Conservation (phyloP, 2,797 vertebrate genomes). For the Serranus cabrilla region DNA sequence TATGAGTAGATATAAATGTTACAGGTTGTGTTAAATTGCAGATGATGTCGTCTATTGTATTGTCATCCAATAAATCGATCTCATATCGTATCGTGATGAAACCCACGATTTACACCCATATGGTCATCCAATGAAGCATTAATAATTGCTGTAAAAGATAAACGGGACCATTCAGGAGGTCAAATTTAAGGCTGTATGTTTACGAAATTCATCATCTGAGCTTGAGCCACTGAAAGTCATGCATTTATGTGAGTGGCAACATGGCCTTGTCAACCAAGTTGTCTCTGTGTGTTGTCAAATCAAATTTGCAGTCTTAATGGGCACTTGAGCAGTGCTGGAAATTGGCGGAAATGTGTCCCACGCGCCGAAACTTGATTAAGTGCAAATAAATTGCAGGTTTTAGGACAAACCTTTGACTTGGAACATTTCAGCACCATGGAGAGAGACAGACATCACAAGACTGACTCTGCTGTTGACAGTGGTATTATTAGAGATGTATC, state of each 20-base stretch:
- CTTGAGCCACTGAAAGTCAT: not conserved
- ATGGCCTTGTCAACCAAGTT: not conserved
- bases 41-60: too few species aligned
- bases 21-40: too few species aligned
- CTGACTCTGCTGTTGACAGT: not conserved
- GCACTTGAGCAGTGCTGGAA: not conserved
- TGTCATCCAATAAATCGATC: too few species aligned
- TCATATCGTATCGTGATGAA: too few species aligned
- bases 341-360: not conserved
- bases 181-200: not conserved
- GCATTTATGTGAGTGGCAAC: not conserved
- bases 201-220: not conserved
- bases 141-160: too few species aligned
- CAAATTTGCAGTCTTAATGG: not conserved
- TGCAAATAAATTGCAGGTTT: not conserved
- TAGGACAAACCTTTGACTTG: not conserved
- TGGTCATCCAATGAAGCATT: too few species aligned
- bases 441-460: not conserved
- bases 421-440: constrained; percentile 9
- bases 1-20: too few species aligned
- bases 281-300: not conserved
- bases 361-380: not conserved
- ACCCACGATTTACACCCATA: too few species aligned
- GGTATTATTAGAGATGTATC: not conserved
- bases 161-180: not conserved